These are phyloP conservation scores for Xestia c-nigrum DNA, from an alignment of 2,888 invertebrate genomes.

Conservation along the genomic window DNA sequence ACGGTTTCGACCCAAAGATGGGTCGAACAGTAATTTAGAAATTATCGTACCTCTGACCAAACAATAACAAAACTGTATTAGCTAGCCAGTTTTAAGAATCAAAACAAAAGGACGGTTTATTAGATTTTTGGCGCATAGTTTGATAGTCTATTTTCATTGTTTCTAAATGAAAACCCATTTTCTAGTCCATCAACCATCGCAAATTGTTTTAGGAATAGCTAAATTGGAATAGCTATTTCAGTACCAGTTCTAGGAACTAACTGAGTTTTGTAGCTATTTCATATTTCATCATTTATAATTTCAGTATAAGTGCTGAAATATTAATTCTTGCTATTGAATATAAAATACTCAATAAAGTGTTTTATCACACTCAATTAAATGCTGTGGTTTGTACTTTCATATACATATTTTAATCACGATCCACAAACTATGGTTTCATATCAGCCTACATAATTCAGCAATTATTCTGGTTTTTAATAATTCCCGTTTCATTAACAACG, in stretches of 20 bases:
- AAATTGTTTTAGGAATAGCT: slow-evolving; percentile 25
- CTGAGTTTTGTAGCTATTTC: neutral
- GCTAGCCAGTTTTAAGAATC: neutral
- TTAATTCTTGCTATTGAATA: neutral
- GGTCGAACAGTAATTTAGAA: neutral
- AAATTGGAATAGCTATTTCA: neutral
- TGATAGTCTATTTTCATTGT: neutral
- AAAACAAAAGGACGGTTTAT: neutral
- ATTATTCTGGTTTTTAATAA: neutral
- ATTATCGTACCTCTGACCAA: neutral
- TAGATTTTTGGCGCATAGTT: neutral
- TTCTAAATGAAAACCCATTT: slow-evolving; percentile 12
- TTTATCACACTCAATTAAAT: slow-evolving; percentile 22
- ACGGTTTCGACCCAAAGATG: neutral
- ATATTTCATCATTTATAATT: neutral
- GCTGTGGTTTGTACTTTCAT: neutral
- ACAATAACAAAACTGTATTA: neutral
- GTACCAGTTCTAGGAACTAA: neutral
- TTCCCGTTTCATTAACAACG: neutral
- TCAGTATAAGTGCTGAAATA: neutral
- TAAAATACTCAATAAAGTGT: slow-evolving; percentile 2
- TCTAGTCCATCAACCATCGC: neutral
- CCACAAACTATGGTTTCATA: neutral
- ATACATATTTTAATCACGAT: neutral
- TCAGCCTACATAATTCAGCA: no score